phyloP scores from a whole-genome alignment of 2,113 vertebrate species.

The Lanius collurio region DNA sequence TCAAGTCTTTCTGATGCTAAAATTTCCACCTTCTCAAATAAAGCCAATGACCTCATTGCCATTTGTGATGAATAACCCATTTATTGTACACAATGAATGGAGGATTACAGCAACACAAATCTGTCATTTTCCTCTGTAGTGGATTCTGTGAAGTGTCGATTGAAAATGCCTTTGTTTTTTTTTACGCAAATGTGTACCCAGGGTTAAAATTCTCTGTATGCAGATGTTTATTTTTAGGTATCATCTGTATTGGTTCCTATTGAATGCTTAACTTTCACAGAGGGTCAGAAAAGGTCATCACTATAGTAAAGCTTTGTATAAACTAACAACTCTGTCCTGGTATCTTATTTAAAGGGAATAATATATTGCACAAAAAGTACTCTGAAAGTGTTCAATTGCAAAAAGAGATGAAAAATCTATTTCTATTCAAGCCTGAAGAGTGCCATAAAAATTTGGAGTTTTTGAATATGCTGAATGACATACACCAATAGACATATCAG shows the following conservation, averaged over 20 bases:
- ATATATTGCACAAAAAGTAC: not conserved
- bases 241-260: conserved; percentile 2
- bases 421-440: conserved; percentile 31
- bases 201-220: conserved; percentile 49
- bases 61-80: not conserved
- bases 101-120: not conserved
- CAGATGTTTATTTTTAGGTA: conserved; percentile 65
- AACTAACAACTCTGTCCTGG: not conserved
- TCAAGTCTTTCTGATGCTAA: not conserved
- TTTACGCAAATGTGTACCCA: not conserved
- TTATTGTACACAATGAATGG: not conserved
- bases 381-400: conserved; percentile 1
- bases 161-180: not conserved
- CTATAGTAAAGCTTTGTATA: conserved; percentile 49
- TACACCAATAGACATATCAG: not conserved
- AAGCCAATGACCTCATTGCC: not conserved
- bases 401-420: conserved; percentile 16
- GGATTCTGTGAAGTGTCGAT: not conserved
- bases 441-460: not conserved
- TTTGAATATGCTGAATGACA: conserved; percentile 11
- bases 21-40: not conserved
- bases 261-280: conserved; percentile 42
- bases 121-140: not conserved
- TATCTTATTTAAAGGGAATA: conserved; percentile 54
- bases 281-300: conserved; percentile 2